Evolutionary conservation across 2,797 vertebrate species (phyloP).

Genomic region (Pitangus sulphuratus): DNA sequence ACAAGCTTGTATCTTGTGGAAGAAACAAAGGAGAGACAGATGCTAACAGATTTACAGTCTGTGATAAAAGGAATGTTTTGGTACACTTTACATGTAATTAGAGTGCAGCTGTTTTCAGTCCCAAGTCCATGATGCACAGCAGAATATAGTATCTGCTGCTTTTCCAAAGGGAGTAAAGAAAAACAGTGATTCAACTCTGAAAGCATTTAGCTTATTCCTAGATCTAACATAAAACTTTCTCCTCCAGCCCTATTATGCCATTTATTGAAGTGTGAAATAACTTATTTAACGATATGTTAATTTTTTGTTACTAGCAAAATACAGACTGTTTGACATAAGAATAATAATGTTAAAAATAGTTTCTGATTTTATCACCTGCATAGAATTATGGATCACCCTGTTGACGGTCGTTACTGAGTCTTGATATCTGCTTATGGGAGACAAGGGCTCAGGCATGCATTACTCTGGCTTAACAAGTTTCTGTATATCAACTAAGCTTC

Average conservation of each 20-base stretch:
- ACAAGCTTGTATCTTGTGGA: slow-evolving; percentile 89
- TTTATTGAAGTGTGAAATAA: slow-evolving; percentile 22
- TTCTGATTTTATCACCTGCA: not conserved
- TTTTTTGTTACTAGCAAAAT: slow-evolving; percentile 43
- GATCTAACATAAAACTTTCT: slow-evolving; percentile 72
- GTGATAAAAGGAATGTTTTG: slow-evolving; percentile 89
- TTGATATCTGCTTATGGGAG: not conserved
- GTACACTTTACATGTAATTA: slow-evolving; percentile 91
- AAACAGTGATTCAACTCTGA: slow-evolving; percentile 83
- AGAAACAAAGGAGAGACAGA: slow-evolving; percentile 88
- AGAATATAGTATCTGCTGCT: slow-evolving; percentile 78
- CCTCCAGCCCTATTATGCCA: slow-evolving; percentile 23
- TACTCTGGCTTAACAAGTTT: not conserved
- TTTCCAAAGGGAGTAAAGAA: slow-evolving; percentile 81
- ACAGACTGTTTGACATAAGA: not conserved
- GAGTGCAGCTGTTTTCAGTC: slow-evolving; percentile 88
- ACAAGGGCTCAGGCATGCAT: not conserved
- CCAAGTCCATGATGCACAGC: slow-evolving; percentile 80
- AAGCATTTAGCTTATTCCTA: slow-evolving; percentile 77
- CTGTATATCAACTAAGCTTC: not conserved
- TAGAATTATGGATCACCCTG: not conserved
- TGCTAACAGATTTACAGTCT: slow-evolving; percentile 88
- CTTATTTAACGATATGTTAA: slow-evolving; percentile 37
- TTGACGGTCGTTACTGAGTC: not conserved
- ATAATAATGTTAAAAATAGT: not conserved